Evolutionary conservation across 2,113 vertebrate genomes (phyloP).

Genomic region (Carassius auratus): DNA sequence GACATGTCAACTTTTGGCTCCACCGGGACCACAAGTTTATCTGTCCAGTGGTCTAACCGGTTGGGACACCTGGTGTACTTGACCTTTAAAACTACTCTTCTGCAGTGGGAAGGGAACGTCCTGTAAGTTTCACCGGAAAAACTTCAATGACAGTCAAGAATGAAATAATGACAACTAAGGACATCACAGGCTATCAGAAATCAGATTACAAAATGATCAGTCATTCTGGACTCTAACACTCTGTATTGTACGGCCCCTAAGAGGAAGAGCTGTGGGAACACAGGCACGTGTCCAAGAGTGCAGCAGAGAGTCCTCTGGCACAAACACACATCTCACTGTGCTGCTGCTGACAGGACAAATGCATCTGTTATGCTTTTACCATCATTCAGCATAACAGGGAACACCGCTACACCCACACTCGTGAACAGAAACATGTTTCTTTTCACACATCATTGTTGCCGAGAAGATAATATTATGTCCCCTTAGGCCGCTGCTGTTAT

Average conservation of each 20-base stretch:
- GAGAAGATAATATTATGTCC: neutral
- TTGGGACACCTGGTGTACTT: neutral
- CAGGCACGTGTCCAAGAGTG: conserved; percentile 34
- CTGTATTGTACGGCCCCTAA: neutral
- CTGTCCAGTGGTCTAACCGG: too few relatives aligned
- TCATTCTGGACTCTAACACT: conserved; percentile 23
- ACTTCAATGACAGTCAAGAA: neutral
- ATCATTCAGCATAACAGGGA: conserved; percentile 38
- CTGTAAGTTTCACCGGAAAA: neutral
- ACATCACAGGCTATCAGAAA: conserved; percentile 12
- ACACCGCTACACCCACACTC: conserved; percentile 28
- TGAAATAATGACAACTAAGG: neutral
- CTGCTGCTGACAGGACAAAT: conserved; percentile 48
- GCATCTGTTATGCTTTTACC: conserved; percentile 43
- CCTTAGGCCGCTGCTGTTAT: conserved; percentile 11
- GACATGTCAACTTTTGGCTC: too few relatives aligned
- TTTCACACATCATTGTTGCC: conserved; percentile 14
- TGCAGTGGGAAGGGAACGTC: neutral
- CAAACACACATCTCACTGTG: conserved; percentile 37
- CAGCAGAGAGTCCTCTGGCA: conserved; percentile 41
- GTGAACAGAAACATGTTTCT: neutral
- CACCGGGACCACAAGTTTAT: neutral
- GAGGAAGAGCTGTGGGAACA: conserved; percentile 13
- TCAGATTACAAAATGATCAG: conserved; percentile 26
- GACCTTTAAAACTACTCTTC: neutral